These are phyloP conservation scores for human DNA, from an alignment of 2,113 vertebrate genomes.

Conservation along the genomic window DNA sequence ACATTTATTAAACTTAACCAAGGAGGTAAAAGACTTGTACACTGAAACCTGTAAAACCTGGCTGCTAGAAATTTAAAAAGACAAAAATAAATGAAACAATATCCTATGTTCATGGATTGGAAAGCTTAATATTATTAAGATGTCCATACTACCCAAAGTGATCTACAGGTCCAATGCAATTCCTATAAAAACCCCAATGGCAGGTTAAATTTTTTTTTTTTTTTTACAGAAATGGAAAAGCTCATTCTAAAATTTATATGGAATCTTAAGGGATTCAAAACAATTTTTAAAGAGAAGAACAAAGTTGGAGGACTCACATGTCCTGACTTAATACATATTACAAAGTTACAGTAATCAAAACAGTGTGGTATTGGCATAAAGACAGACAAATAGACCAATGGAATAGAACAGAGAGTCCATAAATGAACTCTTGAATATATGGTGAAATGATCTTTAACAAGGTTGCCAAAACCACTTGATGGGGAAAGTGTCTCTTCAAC, in stretches of 20 bases:
- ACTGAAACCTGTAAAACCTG: not conserved
- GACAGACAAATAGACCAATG: not conserved
- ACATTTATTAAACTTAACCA: not conserved
- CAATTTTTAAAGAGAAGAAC: not conserved
- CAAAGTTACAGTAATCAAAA: not conserved
- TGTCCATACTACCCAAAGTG: not conserved
- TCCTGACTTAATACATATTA: not conserved
- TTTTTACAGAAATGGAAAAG: not conserved
- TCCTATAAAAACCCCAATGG: not conserved
- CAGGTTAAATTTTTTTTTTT: not conserved
- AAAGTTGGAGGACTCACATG: not conserved
- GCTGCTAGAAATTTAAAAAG: not conserved
- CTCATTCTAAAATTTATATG: not conserved
- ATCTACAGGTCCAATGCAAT: no score
- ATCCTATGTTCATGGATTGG: not conserved
- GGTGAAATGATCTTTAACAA: not conserved
- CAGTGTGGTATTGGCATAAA: not conserved
- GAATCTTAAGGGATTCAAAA: not conserved
- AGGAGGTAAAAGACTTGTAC: not conserved
- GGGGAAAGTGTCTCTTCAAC: not conserved
- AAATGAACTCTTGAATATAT: accelerated
- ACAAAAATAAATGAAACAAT: not conserved
- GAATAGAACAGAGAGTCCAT: no score
- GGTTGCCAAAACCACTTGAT: no score
- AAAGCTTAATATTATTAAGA: not conserved